phyloP scores from a whole-genome alignment of 53 echinoderm and acorn worm genomes.

The Holothuria leucospilota region DNA sequence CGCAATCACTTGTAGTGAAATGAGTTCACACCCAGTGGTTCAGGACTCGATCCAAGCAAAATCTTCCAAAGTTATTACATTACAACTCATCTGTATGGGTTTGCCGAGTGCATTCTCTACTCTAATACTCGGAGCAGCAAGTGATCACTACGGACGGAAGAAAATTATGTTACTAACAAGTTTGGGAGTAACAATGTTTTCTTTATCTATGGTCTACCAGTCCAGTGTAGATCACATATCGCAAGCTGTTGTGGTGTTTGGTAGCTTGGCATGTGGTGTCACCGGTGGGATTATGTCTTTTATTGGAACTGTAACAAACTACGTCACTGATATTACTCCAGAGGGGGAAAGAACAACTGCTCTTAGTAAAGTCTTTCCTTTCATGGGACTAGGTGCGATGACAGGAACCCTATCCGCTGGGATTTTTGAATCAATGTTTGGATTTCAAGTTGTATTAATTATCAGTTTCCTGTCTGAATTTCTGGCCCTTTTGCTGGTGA shows the following conservation, averaged over 20 bases:
- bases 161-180: slow-evolving; percentile 74
- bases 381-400: slow-evolving; percentile 77
- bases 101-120: slow-evolving; percentile 72
- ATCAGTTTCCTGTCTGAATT: slow-evolving; percentile 46
- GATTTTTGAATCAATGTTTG: slow-evolving; percentile 50
- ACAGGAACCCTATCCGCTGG: slow-evolving; percentile 72
- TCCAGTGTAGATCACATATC: slow-evolving; percentile 52
- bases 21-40: slow-evolving; percentile 66
- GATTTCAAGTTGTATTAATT: slow-evolving; percentile 53
- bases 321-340: slow-evolving; percentile 79
- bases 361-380: slow-evolving; percentile 79
- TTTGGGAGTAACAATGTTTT: slow-evolving; percentile 54
- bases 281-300: slow-evolving; percentile 81
- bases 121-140: slow-evolving; percentile 76
- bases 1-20: slow-evolving; percentile 63
- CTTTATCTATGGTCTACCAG: slow-evolving; percentile 49
- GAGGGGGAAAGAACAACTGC: slow-evolving; percentile 69
- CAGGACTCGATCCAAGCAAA: slow-evolving; percentile 70
- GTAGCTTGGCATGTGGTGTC: slow-evolving; percentile 62
- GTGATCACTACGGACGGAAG: slow-evolving; percentile 77
- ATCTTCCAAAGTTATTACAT: slow-evolving; percentile 62
- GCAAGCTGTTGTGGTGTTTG: slow-evolving; percentile 39
- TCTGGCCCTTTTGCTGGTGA: slow-evolving; percentile 39
- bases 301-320: slow-evolving; percentile 78
- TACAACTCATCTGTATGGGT: slow-evolving; percentile 64